Conservation (phyloP, 1,140 invertebrate genomes). For the Venustaconcha ellipsiformis region DNA sequence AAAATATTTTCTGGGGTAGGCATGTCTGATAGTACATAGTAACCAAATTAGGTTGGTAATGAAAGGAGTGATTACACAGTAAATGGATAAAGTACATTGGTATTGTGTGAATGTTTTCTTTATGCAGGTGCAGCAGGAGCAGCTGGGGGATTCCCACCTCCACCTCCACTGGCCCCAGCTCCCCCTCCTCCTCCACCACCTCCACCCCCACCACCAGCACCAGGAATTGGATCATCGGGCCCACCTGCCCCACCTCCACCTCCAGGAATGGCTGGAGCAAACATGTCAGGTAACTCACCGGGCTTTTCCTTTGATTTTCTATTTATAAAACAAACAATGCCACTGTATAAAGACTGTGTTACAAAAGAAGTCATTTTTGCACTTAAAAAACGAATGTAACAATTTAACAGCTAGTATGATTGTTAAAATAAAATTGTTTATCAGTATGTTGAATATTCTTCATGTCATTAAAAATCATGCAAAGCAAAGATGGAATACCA, state of each 20-base stretch:
- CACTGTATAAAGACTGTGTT: too few relatives aligned
- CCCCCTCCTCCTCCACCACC: slow-evolving; percentile 66
- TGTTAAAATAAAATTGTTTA: too few relatives aligned
- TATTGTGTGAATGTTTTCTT: neutral
- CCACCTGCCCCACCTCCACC: slow-evolving; percentile 56
- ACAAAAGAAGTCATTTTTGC: too few relatives aligned
- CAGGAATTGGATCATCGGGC: slow-evolving; percentile 45
- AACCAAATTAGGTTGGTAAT: neutral
- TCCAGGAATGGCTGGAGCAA: slow-evolving; percentile 38
- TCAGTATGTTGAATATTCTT: too few relatives aligned
- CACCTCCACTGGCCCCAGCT: slow-evolving; percentile 52
- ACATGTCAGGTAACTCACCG: slow-evolving; percentile 1
- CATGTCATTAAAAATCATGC: too few relatives aligned
- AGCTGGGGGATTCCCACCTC: slow-evolving; percentile 36
- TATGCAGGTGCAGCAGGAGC: slow-evolving; percentile 37
- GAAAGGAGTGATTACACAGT: neutral
- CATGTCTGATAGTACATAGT: neutral
- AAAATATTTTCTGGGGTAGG: too few relatives aligned
- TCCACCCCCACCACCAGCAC: slow-evolving; percentile 50
- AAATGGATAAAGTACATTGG: too few relatives aligned
- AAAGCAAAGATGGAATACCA: too few relatives aligned
- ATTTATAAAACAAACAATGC: too few relatives aligned
- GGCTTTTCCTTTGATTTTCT: too few relatives aligned
- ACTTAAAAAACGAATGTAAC: too few relatives aligned
- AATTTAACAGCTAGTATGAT: too few relatives aligned